phyloP scores from a whole-genome alignment of 1,140 invertebrate species.

The Listronotus bonariensis region DNA sequence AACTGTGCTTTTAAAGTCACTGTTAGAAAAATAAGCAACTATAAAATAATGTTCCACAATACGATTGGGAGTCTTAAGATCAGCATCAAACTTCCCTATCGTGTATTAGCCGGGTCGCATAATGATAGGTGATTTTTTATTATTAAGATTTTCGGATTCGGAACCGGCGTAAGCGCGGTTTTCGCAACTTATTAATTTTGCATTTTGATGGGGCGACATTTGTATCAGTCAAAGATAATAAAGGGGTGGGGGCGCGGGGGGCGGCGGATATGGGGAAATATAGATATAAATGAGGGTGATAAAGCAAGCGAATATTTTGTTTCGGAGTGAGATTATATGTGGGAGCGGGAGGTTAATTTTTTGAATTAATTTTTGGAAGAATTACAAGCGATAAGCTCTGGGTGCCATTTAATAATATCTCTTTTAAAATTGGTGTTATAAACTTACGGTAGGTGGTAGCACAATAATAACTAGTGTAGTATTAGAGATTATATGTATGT shows the following conservation, averaged over 20 bases:
- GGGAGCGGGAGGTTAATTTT: no score
- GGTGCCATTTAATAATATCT: no score
- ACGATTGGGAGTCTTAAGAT: constrained; percentile 29
- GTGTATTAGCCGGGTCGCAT: constrained; percentile 42
- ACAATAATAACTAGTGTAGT: no score
- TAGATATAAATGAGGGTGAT: constrained; percentile 29
- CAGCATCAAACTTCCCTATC: constrained; percentile 31
- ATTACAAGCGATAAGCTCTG: no score
- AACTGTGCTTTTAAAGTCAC: no score
- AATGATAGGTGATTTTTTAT: constrained; percentile 50
- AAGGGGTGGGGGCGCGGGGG: constrained; percentile 13
- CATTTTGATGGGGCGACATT: constrained; percentile 37
- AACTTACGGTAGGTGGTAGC: no score
- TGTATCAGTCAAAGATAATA: constrained; percentile 42
- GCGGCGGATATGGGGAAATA: constrained; percentile 20
- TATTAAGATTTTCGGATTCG: constrained; percentile 47
- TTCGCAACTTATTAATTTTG: constrained; percentile 42
- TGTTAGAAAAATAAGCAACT: no score
- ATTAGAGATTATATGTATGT: no score
- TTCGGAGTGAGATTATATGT: constrained; percentile 3
- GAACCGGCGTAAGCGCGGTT: constrained; percentile 42
- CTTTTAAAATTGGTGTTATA: no score
- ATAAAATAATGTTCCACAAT: no score
- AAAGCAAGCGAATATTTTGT: constrained; percentile 20
- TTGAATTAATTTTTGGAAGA: no score